A percentile compares a stretch with the other conserved stretches of the same genome.
These are phyloP conservation scores for Dendrolimus houi DNA, from an alignment of 2,888 invertebrate species.

Conservation along the genomic window DNA sequence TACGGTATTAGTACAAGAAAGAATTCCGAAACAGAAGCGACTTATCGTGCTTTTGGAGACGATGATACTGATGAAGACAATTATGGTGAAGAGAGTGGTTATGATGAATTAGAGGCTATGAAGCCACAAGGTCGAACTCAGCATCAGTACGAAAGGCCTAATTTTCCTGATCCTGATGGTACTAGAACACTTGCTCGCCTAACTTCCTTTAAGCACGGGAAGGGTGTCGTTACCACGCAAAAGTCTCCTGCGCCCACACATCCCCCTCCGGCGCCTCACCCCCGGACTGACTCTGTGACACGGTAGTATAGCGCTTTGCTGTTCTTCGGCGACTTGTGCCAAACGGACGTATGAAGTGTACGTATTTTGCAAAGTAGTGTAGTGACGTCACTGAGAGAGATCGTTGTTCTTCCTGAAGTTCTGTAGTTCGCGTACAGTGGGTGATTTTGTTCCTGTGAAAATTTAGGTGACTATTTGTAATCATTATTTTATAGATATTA, in stretches of 20 bases:
- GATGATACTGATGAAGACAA: slow-evolving; percentile 66
- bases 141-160: slow-evolving; percentile 69
- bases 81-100: slow-evolving; percentile 56
- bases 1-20: slow-evolving; percentile 61
- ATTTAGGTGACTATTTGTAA: background rate
- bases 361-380: slow-evolving; percentile 34
- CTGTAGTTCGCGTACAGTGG: slow-evolving; percentile 18
- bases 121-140: slow-evolving; percentile 48
- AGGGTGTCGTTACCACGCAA: slow-evolving; percentile 37
- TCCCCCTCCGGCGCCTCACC: slow-evolving; percentile 58
- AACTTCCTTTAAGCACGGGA: slow-evolving; percentile 62
- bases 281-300: slow-evolving; percentile 60
- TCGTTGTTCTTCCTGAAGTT: slow-evolving; percentile 56
- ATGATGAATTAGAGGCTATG: slow-evolving; percentile 65
- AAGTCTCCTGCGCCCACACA: slow-evolving; percentile 45
- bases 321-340: slow-evolving; percentile 73
- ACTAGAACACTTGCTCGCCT: slow-evolving; percentile 53
- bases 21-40: slow-evolving; percentile 61
- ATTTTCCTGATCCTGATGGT: slow-evolving; percentile 53
- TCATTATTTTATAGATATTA: background rate
- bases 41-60: slow-evolving; percentile 62
- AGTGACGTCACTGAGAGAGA: slow-evolving; percentile 35
- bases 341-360: slow-evolving; percentile 69
- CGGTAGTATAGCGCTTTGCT: slow-evolving; percentile 74
- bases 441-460: slow-evolving; percentile 12